Base-by-base conservation (phyloP, 2,888 invertebrate species). In the Nineta flava region DNA sequence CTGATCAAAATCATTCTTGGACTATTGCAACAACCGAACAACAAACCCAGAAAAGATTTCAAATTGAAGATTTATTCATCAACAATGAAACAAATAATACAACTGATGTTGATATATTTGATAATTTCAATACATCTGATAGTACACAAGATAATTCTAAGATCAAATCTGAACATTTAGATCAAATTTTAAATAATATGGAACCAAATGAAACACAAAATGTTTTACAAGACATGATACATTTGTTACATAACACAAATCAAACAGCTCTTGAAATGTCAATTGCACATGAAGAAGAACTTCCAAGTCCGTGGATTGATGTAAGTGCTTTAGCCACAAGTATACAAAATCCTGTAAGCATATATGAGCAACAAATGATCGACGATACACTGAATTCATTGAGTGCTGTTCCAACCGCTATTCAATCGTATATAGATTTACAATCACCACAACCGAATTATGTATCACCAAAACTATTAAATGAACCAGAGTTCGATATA, bases 241-340 rank as follows among this genome's bases (percentile, higher is more conserved):
- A 38, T 15, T 13, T 38, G 9, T 38, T n/a, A 15, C 3, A 21
- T 21, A 43, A 21, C 10, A 42, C 41, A 26, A 48, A 66, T 54
- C 68, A 70, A 45, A 76, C 75, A 65, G 84, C 83, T 1, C 71
- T 83, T 57, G 80, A 85, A 59, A 65, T 85, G 56, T 82, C 83
- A 3, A 68, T 82, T 56, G 84, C 84, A 0, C 81, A 82, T 34
- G 84, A 85, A 60, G 77, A 84, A 54, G 85, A 85, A 64, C 70
- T 82, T 40, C 81, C 83, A 53, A 76, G 81, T 0, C 79, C 81
- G 1, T 86, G 86, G 86, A 73, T 81, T 2, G 82, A 85, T 59
- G 81, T 82, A 0, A 81, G 78, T 55, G 78, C 80, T 4, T 65
- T 83, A 50, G 77, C 81, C 1, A 76, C 80, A 41, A 71, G 76